Evolutionary conservation across 2,797 vertebrate genomes (phyloP).

Genomic region (Tympanoctomys barrerae): DNA sequence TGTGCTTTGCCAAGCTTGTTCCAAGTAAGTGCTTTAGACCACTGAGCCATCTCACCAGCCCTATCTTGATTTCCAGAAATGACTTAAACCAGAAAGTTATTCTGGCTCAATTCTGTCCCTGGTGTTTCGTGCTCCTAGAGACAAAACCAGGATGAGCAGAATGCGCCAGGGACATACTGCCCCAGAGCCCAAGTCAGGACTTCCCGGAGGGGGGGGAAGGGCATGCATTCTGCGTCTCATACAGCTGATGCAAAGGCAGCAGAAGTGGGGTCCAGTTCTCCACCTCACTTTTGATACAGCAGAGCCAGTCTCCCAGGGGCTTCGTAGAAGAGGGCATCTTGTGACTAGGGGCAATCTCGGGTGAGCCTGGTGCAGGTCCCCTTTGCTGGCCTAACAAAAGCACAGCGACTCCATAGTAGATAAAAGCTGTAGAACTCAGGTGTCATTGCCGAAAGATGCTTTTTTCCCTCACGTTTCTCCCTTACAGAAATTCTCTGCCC

Average conservation of each 20-base stretch:
- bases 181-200: background rate
- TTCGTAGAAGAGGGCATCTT: background rate
- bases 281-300: conserved; percentile 17
- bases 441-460: background rate
- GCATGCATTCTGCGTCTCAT: background rate
- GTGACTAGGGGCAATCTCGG: background rate
- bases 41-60: too few species aligned
- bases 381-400: conserved; percentile 1
- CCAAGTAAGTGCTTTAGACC: too few species aligned
- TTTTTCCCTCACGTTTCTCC: background rate
- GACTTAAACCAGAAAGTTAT: background rate
- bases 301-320: background rate
- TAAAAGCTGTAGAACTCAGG: background rate
- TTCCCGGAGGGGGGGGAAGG: background rate
- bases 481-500: background rate
- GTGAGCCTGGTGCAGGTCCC: background rate
- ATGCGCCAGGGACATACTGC: background rate
- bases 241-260: background rate
- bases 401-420: background rate
- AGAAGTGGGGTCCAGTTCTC: background rate
- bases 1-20: too few species aligned
- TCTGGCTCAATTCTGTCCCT: conserved; percentile 27
- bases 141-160: background rate
- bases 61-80: conserved; percentile 49
- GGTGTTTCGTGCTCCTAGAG: background rate